Base-by-base conservation (phyloP, 1,140 invertebrate genomes). In the Lepidurus arcticus region DNA sequence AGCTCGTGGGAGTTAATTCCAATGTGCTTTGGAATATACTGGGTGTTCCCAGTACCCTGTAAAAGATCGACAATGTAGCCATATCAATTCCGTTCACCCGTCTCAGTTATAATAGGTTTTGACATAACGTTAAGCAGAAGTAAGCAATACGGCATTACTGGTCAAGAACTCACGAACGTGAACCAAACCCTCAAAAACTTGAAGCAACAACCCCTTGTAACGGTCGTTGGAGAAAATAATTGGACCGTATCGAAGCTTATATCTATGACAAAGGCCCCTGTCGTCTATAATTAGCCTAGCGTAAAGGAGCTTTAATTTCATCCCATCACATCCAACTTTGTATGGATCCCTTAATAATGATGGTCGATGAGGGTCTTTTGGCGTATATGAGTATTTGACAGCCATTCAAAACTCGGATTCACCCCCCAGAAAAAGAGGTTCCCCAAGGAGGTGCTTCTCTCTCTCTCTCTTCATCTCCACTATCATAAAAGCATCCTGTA, bases 1-100 rank as follows among this genome's bases (percentile, higher is more conserved):
- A 85, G 13, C 79, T 82, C 7, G 81, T 83, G 9, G 82, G 81
- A 45, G 83, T 84, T 73, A 85, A 79, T 80, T 84, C 83, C 73
- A 82, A 80, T 3, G 78, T 78, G 44, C 78, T 78, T 45, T 78
- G 78, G 73, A 75, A 74, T 9, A 78, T 73, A 73, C 78, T 78
- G 6, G 78, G 78, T 44, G 78, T 78, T 6, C 78, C 78, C 42
- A 78, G 73, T 42, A 78, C 43, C 78, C 78, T 78, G 24, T 24
- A 78, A 45, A 73, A 34, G 34, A 7, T 11, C n/a, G 16, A 43
- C 24, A 16, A 26, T 21, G n/a, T 7, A 11, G 26, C 5, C 74
- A 75, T 42, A 11, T 75, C 16, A 75, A 6, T 13, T 65, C 13
- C 16, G n/a, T 7, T 7, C 16, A 16, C 21, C 21, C 21, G 6